Conservation (phyloP, 2,113 vertebrate species). For the Capreolus pygargus region DNA sequence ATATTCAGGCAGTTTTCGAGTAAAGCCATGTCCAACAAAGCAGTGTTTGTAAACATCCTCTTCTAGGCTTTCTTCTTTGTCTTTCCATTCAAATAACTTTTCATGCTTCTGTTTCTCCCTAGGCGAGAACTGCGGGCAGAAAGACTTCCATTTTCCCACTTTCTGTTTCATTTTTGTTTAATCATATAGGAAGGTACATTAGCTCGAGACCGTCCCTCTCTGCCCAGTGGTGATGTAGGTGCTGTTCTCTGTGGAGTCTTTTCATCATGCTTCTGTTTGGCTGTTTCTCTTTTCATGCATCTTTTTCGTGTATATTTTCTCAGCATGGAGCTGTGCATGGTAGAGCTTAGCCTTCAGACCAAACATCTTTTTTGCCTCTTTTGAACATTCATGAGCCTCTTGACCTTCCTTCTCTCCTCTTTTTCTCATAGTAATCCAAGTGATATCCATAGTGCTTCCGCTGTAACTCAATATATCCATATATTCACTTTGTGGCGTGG, state of each 20-base stretch:
- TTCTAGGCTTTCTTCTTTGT: not conserved
- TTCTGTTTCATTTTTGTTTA: slow-evolving; percentile 98
- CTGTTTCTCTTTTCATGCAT: slow-evolving; percentile 97
- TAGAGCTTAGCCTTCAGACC: slow-evolving; percentile 90
- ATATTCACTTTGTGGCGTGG: not conserved
- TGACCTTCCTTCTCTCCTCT: slow-evolving; percentile 93
- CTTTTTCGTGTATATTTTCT: slow-evolving; percentile 99
- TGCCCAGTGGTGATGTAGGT: slow-evolving; percentile 94
- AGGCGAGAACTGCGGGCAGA: not conserved
- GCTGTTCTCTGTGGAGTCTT: slow-evolving; percentile 95
- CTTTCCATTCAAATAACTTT: not conserved
- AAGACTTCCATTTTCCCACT: slow-evolving; percentile 75
- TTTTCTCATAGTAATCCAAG: slow-evolving; percentile 76
- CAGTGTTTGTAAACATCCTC: not conserved
- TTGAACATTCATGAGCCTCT: not conserved
- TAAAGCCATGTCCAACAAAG: not conserved
- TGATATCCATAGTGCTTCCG: not conserved
- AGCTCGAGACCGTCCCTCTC: slow-evolving; percentile 93
- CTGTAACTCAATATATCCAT: not conserved
- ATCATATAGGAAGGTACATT: slow-evolving; percentile 99
- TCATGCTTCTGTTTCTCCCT: not conserved
- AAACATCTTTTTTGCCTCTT: not conserved
- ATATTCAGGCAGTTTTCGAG: slow-evolving; percentile 86
- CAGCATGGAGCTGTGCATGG: slow-evolving; percentile 94
- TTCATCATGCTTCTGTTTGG: slow-evolving; percentile 93